Evolutionary conservation across 2,113 vertebrate genomes (phyloP).

Genomic region (Hucho hucho): DNA sequence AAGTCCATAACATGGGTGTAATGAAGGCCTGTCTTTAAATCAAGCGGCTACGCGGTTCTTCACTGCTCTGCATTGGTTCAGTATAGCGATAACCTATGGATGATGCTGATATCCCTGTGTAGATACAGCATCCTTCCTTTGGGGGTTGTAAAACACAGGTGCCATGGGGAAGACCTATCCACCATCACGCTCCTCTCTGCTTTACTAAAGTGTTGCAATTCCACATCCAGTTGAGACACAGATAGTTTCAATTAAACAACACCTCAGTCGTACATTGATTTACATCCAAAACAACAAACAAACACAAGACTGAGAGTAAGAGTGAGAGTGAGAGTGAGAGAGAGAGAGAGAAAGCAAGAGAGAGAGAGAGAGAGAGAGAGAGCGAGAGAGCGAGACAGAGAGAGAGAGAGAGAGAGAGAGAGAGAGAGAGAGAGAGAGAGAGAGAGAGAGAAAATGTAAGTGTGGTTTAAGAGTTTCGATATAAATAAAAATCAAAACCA

Average conservation of each 20-base stretch:
- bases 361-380: no score
- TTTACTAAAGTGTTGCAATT: slow-evolving; percentile 46
- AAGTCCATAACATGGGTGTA: slow-evolving; percentile 17
- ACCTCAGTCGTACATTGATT: slow-evolving; percentile 16
- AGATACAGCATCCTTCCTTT: slow-evolving; percentile 8
- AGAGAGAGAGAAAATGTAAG: background rate
- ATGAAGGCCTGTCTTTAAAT: slow-evolving; percentile 38
- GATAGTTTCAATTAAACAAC: slow-evolving; percentile 45
- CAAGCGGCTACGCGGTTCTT: slow-evolving; percentile 24
- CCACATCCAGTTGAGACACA: slow-evolving; percentile 37
- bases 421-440: no score
- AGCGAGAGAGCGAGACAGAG: no score
- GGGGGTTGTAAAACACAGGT: slow-evolving; percentile 39
- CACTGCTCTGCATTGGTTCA: background rate
- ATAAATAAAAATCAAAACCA: slow-evolving; percentile 38
- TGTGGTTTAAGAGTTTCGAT: slow-evolving; percentile 52
- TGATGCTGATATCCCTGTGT: background rate
- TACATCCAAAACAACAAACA: no score
- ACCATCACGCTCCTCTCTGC: background rate
- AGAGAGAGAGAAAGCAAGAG: no score
- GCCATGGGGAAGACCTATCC: slow-evolving; percentile 20
- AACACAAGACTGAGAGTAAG: no score
- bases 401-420: no score
- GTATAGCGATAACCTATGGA: background rate
- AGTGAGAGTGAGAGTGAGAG: no score